These are phyloP conservation scores for Ctenodactylus gundi DNA, from an alignment of 2,113 vertebrate species.

Conservation along the genomic window DNA sequence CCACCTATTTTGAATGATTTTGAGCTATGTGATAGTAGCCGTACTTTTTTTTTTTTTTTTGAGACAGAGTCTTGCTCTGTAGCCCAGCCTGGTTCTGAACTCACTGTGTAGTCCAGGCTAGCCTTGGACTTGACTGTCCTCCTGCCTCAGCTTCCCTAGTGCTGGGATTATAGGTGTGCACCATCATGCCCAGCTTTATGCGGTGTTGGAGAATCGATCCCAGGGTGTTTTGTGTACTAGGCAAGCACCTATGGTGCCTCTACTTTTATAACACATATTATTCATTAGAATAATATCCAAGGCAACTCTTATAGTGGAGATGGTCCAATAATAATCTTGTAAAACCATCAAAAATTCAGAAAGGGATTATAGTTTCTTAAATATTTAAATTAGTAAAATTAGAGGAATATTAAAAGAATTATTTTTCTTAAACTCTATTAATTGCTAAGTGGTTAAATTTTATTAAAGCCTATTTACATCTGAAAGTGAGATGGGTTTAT, in stretches of 20 bases:
- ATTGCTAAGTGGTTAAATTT: slow-evolving; percentile 9
- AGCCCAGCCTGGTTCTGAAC: too few relatives aligned
- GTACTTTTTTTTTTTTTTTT: too few relatives aligned
- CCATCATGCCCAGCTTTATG: too few relatives aligned
- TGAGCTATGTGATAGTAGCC: background rate
- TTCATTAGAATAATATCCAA: background rate
- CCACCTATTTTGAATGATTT: background rate
- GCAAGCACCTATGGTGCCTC: too few relatives aligned
- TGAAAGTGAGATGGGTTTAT: background rate
- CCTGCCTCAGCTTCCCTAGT: too few relatives aligned
- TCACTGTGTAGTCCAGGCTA: too few relatives aligned
- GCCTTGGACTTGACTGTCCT: too few relatives aligned
- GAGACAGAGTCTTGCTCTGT: too few relatives aligned
- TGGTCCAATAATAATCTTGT: background rate
- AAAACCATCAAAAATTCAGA: background rate
- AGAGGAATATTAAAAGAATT: background rate
- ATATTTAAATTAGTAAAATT: background rate
- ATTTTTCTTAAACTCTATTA: background rate
- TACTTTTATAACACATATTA: background rate
- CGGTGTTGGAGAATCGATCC: too few relatives aligned
- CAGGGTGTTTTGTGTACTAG: too few relatives aligned
- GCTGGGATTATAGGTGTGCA: too few relatives aligned
- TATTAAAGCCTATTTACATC: background rate
- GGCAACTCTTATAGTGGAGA: background rate
- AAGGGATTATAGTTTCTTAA: background rate